Percentiles rank a stretch among this genome's conserved stretches.
phyloP scores from a whole-genome alignment of 2,888 invertebrate species.

The Pocota personata region DNA sequence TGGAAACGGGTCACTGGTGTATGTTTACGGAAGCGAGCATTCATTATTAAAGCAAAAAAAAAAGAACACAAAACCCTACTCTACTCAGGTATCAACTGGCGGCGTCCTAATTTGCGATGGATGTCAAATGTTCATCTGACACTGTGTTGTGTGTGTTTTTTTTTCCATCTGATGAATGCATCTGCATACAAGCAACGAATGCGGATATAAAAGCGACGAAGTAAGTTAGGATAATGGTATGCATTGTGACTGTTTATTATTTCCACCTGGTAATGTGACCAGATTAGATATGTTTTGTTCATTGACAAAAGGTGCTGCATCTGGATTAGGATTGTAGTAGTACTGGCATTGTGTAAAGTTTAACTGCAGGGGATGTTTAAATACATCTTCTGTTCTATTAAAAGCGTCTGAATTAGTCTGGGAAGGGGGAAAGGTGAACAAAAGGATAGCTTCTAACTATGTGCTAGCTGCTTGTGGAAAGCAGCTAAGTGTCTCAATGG shows the following conservation, averaged over 20 bases:
- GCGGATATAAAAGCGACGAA: conserved; percentile 47
- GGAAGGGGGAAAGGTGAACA: too few species aligned
- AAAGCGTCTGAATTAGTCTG: too few species aligned
- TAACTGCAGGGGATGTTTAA: neutral
- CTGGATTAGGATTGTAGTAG: conserved; percentile 47
- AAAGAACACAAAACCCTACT: conserved; percentile 1
- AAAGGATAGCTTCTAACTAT: too few species aligned
- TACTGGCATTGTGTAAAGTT: neutral
- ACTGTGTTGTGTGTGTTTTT: neutral
- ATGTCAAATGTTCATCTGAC: conserved; percentile 49
- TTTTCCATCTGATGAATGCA: conserved; percentile 22
- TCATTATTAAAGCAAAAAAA: conserved; percentile 40
- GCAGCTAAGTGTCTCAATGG: too few species aligned
- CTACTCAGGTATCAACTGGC: conserved; percentile 34
- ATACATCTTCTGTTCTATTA: too few species aligned
- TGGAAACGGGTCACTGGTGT: conserved; percentile 65
- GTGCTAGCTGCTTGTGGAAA: too few species aligned
- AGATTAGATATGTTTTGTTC: conserved; percentile 2
- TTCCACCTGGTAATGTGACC: conserved; percentile 44
- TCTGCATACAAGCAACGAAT: conserved; percentile 56
- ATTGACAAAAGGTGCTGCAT: conserved; percentile 15
- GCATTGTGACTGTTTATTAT: conserved; percentile 52
- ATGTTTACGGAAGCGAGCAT: conserved; percentile 61
- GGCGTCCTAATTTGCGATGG: conserved; percentile 35
- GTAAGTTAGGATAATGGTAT: conserved; percentile 59